Base-by-base conservation (phyloP, 2,797 vertebrate species). In the Tangara arthus region DNA sequence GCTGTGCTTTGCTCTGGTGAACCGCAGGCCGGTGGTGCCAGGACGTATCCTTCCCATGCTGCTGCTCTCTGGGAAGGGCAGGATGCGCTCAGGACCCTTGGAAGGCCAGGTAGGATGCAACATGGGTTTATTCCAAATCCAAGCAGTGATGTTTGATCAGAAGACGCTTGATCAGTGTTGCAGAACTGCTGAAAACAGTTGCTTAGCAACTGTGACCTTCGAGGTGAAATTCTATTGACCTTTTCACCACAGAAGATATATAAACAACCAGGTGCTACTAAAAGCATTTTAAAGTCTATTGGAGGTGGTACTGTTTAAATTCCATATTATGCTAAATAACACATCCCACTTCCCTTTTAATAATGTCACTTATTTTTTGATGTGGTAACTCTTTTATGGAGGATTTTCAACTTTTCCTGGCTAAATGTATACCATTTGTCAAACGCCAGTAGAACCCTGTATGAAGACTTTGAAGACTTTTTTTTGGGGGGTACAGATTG, bases 1-100 rank as follows among this genome's bases (percentile, higher is more conserved):
- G 69, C 96, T 99, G 83, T 98, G 98, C 73, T 99, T 98, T 3
- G 98, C 98, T 10, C 96, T 99, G 6, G 98, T 99, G 97, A 99
- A 99, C 95, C 97, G 98, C 89, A 98, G 98, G 87, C 98, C 98
- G 0, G 98, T 99, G 92, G 97, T 99, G 41, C 98, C 98, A 1
- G 99, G 99, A 3, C 98, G 98, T 99, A 99, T 99, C 99, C 98
- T 99, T 98, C 73, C 9, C 5, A 3, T 56, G 46, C 82, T 21
- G 15, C 19, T 3, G 0, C 2, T 2, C 50, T 79, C 20, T 41
- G 53, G 20, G 50, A 49, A 68, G 3, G 70, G 80, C 78, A 44
- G 78, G 30, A 69, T 46, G 10, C 3, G 5, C 42, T 57, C 3
- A 1, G 16, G 28, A 34, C 0, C 0, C 65, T 82, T 59, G 57